Conservation (phyloP, 53 echinoderm and acorn worm species). For the Echinometra lucunter region DNA sequence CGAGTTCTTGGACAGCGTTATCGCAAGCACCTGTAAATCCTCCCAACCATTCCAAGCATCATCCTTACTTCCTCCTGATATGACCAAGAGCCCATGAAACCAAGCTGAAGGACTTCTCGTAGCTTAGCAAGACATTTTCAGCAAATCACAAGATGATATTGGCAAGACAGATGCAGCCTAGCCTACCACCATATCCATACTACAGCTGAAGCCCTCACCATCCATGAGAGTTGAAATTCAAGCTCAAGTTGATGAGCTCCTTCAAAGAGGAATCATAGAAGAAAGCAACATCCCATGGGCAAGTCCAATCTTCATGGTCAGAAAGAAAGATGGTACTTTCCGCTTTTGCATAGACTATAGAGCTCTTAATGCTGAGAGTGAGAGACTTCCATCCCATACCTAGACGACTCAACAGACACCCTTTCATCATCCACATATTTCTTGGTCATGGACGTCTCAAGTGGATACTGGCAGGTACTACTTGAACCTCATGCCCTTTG, state of each 20-base stretch:
- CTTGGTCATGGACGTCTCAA: slow-evolving; percentile 77
- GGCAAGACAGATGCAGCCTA: slow-evolving; percentile 32
- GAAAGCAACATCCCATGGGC: slow-evolving; percentile 52
- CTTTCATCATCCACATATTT: slow-evolving; percentile 31
- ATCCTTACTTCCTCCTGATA: neutral
- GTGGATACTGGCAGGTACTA: slow-evolving; percentile 89
- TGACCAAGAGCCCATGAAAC: neutral
- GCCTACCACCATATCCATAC: slow-evolving; percentile 24
- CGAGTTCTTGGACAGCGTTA: neutral
- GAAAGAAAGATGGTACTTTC: slow-evolving; percentile 56
- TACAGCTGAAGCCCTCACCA: slow-evolving; percentile 42
- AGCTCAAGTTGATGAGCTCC: slow-evolving; percentile 29
- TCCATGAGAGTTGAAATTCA: slow-evolving; percentile 42
- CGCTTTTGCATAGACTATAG: slow-evolving; percentile 65
- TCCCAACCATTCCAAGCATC: neutral
- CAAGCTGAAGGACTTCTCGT: slow-evolving; percentile 5
- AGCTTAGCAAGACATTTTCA: slow-evolving; percentile 15
- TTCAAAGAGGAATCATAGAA: slow-evolving; percentile 28
- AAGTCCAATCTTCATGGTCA: slow-evolving; percentile 66
- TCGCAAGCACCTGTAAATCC: neutral
- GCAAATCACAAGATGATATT: slow-evolving; percentile 37
- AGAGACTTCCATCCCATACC: slow-evolving; percentile 76
- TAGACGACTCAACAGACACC: slow-evolving; percentile 84
- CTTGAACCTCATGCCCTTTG: neutral
- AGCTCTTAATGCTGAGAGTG: slow-evolving; percentile 19